Percentiles rank a stretch among this genome's conserved stretches.
Evolutionary conservation across 2,113 vertebrate genomes (phyloP).

Genomic region (Passerina amoena): DNA sequence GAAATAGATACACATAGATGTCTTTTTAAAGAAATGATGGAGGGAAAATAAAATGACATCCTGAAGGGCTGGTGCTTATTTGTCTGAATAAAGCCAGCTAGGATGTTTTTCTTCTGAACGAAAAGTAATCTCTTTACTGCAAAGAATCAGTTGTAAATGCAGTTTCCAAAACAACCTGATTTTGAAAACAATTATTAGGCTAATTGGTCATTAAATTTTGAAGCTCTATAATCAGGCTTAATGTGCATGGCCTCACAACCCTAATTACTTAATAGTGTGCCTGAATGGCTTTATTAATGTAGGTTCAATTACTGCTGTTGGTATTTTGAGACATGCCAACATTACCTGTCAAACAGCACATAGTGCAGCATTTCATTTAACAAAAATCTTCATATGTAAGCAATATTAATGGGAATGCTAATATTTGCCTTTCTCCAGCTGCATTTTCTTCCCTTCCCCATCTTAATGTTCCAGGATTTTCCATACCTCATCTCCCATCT

Average conservation of each 20-base stretch:
- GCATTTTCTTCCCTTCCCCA: not conserved
- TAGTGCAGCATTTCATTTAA: not conserved
- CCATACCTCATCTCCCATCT: not conserved
- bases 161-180: not conserved
- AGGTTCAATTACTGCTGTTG: not conserved
- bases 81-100: not conserved
- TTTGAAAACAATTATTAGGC: not conserved
- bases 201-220: constrained; percentile 9
- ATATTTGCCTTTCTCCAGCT: not conserved
- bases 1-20: not conserved
- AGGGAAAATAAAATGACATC: not conserved
- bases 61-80: not conserved
- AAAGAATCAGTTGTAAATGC: not conserved
- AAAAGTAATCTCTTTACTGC: not conserved
- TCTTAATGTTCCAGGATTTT: not conserved
- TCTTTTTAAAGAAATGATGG: not conserved
- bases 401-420: not conserved
- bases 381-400: not conserved
- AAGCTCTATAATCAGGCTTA: not conserved
- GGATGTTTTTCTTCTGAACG: not conserved
- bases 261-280: constrained; percentile 6
- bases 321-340: not conserved
- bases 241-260: not conserved
- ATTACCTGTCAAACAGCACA: not conserved
- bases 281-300: not conserved